phyloP scores from a whole-genome alignment of 2,797 vertebrate genomes.

The Bucorvus abyssinicus region DNA sequence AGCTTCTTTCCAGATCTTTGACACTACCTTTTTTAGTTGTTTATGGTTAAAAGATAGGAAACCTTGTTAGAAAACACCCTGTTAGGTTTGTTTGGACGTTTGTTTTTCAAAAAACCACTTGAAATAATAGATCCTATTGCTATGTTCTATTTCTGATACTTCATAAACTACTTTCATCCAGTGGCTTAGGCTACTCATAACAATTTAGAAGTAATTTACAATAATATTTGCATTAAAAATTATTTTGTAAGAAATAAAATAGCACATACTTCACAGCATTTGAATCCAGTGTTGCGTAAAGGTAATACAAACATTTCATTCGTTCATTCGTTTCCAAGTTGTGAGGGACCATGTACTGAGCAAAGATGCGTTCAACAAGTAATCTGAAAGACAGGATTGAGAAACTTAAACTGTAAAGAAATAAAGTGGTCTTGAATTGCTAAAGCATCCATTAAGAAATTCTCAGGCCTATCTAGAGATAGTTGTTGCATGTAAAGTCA shows the following conservation, averaged over 20 bases:
- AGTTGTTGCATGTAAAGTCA: not conserved
- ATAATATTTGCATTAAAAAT: not conserved
- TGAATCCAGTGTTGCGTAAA: conserved; percentile 93
- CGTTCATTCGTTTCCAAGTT: conserved; percentile 93
- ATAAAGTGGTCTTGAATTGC: not conserved
- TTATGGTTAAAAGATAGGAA: not conserved
- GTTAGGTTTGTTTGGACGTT: no score
- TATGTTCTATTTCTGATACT: not conserved
- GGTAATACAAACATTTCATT: conserved; percentile 98
- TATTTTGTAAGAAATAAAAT: not conserved
- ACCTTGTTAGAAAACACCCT: not conserved
- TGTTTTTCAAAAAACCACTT: not conserved
- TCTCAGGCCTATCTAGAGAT: not conserved
- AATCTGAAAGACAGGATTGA: conserved; percentile 77
- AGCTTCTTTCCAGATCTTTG: not conserved
- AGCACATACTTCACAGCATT: conserved; percentile 95
- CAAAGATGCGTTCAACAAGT: conserved; percentile 96
- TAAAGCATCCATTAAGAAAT: not conserved
- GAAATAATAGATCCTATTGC: not conserved
- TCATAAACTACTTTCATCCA: not conserved
- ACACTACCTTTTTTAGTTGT: not conserved
- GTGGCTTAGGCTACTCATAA: not conserved
- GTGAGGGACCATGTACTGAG: conserved; percentile 97
- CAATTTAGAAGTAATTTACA: not conserved
- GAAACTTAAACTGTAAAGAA: not conserved